These are phyloP conservation scores for Venustaconcha ellipsiformis DNA, from an alignment of 1,140 invertebrate genomes.

Conservation along the genomic window DNA sequence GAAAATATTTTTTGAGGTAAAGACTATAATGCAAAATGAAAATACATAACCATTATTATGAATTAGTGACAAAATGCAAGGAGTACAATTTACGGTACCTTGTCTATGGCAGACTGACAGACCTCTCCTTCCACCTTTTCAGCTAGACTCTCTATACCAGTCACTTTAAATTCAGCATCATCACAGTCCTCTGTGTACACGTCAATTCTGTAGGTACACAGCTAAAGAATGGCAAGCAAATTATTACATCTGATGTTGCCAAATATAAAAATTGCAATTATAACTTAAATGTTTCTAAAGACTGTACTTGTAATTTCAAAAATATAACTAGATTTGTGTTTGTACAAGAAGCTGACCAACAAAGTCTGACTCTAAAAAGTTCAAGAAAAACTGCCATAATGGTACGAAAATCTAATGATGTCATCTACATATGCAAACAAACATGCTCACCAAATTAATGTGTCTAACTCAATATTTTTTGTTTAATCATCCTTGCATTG, in stretches of 20 bases:
- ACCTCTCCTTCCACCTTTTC: slow-evolving; percentile 36
- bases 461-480: too few relatives aligned
- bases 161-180: slow-evolving; percentile 50
- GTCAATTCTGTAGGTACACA: slow-evolving; percentile 61
- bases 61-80: not conserved
- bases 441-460: too few relatives aligned
- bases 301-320: not conserved
- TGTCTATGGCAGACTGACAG: slow-evolving; percentile 49
- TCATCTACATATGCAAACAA: too few relatives aligned
- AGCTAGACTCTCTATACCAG: slow-evolving; percentile 40
- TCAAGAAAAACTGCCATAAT: not conserved
- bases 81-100: slow-evolving; percentile 41
- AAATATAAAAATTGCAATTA: slow-evolving; percentile 3
- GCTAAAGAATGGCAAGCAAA: slow-evolving; percentile 40
- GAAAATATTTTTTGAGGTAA: too few relatives aligned
- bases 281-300: not conserved
- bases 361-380: not conserved
- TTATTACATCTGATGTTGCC: not conserved
- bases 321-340: not conserved
- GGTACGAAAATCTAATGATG: too few relatives aligned
- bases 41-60: too few relatives aligned
- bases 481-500: too few relatives aligned
- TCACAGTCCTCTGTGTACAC: slow-evolving; percentile 55
- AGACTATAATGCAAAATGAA: too few relatives aligned
- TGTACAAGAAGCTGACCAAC: not conserved